Base-by-base conservation (phyloP, 2,797 vertebrate genomes). In the Rhadinocentrus ornatus region DNA sequence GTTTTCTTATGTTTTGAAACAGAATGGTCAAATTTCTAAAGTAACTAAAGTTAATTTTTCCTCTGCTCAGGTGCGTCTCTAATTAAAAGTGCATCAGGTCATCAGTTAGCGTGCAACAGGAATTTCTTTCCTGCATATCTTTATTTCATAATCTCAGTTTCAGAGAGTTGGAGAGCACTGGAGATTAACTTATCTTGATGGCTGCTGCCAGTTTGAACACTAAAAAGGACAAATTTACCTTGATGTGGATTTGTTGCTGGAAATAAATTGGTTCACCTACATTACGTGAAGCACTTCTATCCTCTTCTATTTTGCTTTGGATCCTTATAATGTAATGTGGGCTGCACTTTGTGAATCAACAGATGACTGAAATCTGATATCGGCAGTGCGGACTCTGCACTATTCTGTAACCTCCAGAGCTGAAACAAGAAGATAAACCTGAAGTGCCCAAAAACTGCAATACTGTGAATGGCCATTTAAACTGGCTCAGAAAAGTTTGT, bases 111-210 rank as follows among this genome's bases (percentile, higher is more conserved):
- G 63, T 26, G 41, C 46, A 34, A 27, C 37, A 59, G 39, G 22
- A 65, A 34, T 60, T 18, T 26, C n/a, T 53, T 63, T 61, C 13
- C 9, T 29, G 50, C 10, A 16, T 60, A 29, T 69, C 15, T 58
- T 55, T 60, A 8, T 62, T 63, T 77, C 24, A 48, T 66, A 26
- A 63, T 62, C 46, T 44, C n/a, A 29, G n/a, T 31, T 35, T 6
- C 53, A 46, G 37, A 26, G 10, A 32, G 22, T 24, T 62, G 8
- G 6, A 55, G 10, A 52, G 13, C 58, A 54, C 32, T 2, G 15
- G 39, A 77, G 11, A 58, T 64, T 29, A 66, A 31, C 54, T 69
- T 31, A 34, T 78, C 66, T 61, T 48, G 15, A 78, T 66, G 16
- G 50, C 56, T n/a, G 29, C 37, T 66, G 67, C 32, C 0, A n/a